Evolutionary conservation across 2,113 vertebrate species (phyloP).

Genomic region (Ctenodactylus gundi): DNA sequence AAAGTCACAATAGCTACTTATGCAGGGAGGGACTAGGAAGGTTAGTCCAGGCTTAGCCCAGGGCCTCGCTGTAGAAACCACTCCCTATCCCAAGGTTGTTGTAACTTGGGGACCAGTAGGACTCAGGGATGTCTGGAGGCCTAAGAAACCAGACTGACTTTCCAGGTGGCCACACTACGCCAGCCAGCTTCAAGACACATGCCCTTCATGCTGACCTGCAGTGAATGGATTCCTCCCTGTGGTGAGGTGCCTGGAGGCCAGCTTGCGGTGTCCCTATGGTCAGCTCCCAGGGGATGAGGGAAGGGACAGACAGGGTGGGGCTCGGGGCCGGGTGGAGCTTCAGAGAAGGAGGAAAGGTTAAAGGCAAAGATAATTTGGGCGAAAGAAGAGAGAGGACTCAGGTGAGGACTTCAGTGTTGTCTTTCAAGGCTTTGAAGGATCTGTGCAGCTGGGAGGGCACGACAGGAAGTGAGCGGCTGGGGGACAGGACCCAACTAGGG

Average conservation of each 20-base stretch:
- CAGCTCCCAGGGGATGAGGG: not conserved
- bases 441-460: not conserved
- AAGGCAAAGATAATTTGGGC: not conserved
- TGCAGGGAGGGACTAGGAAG: not conserved
- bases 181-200: not conserved
- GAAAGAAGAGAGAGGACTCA: not conserved
- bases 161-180: not conserved
- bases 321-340: too few relatives aligned
- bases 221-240: not conserved
- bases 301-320: accelerated
- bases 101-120: not conserved
- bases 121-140: not conserved
- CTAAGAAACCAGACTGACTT: not conserved
- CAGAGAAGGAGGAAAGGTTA: not conserved
- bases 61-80: not conserved
- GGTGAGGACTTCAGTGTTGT: accelerated
- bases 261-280: not conserved
- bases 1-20: not conserved
- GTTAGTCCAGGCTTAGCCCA: not conserved
- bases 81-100: not conserved
- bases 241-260: not conserved
- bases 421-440: not conserved
- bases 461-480: not conserved
- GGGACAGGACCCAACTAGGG: not conserved
- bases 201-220: accelerated